Evolutionary conservation across 2,797 vertebrate genomes (phyloP), one percentile per base, ranked within the genome.

Genomic region (Novumbra hubbsi): DNA sequence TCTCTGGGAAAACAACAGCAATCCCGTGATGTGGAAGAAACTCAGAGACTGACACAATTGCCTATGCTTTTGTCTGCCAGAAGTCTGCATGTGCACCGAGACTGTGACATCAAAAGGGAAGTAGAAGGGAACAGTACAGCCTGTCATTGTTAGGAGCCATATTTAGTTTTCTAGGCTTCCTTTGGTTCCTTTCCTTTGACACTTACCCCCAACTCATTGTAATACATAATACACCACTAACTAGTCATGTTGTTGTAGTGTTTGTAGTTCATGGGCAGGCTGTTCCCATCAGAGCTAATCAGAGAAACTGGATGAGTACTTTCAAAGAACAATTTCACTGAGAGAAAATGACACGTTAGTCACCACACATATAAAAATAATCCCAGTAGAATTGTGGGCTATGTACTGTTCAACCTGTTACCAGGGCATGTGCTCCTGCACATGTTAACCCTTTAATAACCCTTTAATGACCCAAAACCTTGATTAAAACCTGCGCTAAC

Each of bases 41-140:
- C 34, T 34, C 63, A n/a, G 15, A 66, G 38, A 66, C 64, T 38
- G 64, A 38, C 64, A 66, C 64, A 66, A 34, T 38, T 60, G 55
- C 21, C 63, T 32, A 41, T 7, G 17, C 65, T 67, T 11, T 5
- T 67, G 65, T 67, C 65, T 66, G 64, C 64, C 62, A 64, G 17
- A 30, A 28, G 62, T 64, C 62, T 67, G n/a, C 34, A 41, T n/a
- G 30, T 41, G 17, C 32, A 38, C 11, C 27, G 14, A 71, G 50
- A 52, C 12, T 11, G 9, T 38, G 30, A 34, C 69, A 71, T 71
- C 34, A 34, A 57, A 55, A 45, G 57, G 38, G 41, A 62, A 32
- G 38, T 38, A 24, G 32, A n/a, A 38, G 34, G 65, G 34, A 16
- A 21, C 11, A 45, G 41, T 45, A 34, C 30, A 64, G 27, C 17